Conservation (phyloP, 2,888 invertebrate species). For the Cataglyphis rosenhaueri region DNA sequence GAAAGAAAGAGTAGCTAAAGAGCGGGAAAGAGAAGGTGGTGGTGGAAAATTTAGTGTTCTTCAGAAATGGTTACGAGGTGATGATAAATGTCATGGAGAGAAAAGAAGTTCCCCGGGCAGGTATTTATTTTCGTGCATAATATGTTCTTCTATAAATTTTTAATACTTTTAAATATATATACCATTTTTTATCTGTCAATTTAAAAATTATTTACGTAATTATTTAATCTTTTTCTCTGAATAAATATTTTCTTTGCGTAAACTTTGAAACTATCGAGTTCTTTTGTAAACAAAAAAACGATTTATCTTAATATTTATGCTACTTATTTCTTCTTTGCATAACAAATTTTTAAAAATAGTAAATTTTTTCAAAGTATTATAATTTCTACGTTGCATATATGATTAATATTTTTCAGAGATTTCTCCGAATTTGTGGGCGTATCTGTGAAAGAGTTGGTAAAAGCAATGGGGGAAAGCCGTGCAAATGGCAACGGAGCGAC, state of each 20-base stretch:
- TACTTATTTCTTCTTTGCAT: not conserved
- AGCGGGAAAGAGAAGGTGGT: constrained; percentile 79
- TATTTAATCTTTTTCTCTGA: not conserved
- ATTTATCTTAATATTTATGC: not conserved
- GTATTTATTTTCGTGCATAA: constrained; percentile 65
- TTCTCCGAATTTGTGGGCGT: constrained; percentile 88
- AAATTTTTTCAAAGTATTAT: not conserved
- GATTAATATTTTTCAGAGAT: constrained; percentile 80
- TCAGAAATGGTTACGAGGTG: constrained; percentile 88
- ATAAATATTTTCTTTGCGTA: not conserved
- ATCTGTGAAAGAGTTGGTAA: constrained; percentile 91
- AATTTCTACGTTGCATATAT: not conserved
- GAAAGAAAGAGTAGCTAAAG: constrained; percentile 79
- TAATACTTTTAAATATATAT: not conserved
- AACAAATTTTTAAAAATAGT: not conserved
- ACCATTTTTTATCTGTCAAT: not conserved
- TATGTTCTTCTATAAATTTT: constrained; percentile 11
- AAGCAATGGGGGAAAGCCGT: constrained; percentile 90
- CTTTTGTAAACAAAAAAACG: not conserved
- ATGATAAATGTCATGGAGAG: constrained; percentile 84
- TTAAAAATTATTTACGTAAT: not conserved
- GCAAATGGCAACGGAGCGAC: constrained; percentile 93
- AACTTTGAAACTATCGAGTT: not conserved
- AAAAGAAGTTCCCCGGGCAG: constrained; percentile 83
- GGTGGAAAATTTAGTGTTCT: constrained; percentile 86